Evolutionary conservation across 2,113 vertebrate species (phyloP), one percentile per base, ranked within the genome.

Genomic region (Corythoichthys intestinalis): DNA sequence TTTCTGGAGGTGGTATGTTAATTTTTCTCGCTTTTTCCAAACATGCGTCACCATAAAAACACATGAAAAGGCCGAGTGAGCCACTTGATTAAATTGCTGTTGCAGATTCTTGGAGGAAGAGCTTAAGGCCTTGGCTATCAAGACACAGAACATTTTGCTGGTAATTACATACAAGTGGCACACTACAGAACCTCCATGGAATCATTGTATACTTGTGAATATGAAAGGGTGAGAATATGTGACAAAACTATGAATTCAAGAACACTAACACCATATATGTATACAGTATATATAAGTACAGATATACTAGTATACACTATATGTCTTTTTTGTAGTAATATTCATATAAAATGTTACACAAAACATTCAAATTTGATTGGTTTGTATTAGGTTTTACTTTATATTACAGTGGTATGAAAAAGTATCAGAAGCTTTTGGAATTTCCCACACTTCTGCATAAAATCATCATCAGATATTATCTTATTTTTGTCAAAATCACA

Each of bases 31-130:
- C 65, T 48, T 77, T 68, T 44, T 13, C 15, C 70, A 65, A 63
- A 57, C 14, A 38, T 41, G 63, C 59, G 4, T 57, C 54, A 35
- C 13, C 11, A 35, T 35, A 41, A 61, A 41, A 61, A 61, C 38
- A 67, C 78, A 77, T 83, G 66, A 83, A 82, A 84, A 85, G 73
- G 69, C 67, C 58, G 9, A 75, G 62, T 13, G 6, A 39, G 15
- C 37, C 77, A 73, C 83, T 79, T 72, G 35, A 47, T 34, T 44
- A 75, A 86, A 83, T 54, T 70, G 69, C 74, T 44, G 52, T 47
- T 60, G 67, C 66, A 52, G 76, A 81, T 74, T 69, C 84, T 44
- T 44, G 41, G 6, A 49, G 68, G n/a, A 11, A 66, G 71, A 67
- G 65, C 34, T 61, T 72, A 82, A 78, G 76, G 83, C 66, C 81